Conservation (phyloP, 64 coral and sea anemone genomes). For the Pachyseris speciosa region DNA sequence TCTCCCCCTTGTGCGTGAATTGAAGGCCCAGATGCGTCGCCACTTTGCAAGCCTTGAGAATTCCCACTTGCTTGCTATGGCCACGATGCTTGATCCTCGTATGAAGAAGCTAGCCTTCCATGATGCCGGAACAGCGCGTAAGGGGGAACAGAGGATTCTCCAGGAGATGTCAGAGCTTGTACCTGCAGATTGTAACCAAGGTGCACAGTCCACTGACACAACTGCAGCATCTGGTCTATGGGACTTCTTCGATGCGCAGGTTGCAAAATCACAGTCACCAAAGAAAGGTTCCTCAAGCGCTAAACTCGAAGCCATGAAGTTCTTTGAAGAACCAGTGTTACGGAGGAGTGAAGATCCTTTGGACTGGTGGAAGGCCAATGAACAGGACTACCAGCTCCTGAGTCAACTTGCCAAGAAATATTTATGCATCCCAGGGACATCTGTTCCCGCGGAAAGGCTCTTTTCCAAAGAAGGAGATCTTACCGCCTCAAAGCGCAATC, state of each 20-base stretch:
- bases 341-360: slow-evolving; percentile 21
- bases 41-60: not conserved
- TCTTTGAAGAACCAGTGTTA: slow-evolving; percentile 11
- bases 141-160: slow-evolving; percentile 6
- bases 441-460: slow-evolving; percentile 4
- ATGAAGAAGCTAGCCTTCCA: slow-evolving; percentile 42
- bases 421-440: slow-evolving; percentile 16
- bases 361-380: slow-evolving; percentile 15
- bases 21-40: slow-evolving; percentile 13
- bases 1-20: not conserved
- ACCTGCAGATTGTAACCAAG: slow-evolving; percentile 21
- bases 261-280: slow-evolving; percentile 4
- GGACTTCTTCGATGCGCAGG: slow-evolving; percentile 40
- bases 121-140: not conserved
- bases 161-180: slow-evolving; percentile 27
- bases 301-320: slow-evolving; percentile 2
- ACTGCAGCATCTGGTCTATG: not conserved
- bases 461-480: slow-evolving; percentile 34
- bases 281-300: not conserved
- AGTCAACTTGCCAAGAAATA: slow-evolving; percentile 27
- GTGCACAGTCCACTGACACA: not conserved
- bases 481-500: not conserved
- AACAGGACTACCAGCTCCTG: not conserved
- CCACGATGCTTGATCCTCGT: slow-evolving; percentile 37
- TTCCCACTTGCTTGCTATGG: not conserved